Base-by-base conservation (phyloP, 2,797 vertebrate genomes). In the Scomberomorus guttatus region DNA sequence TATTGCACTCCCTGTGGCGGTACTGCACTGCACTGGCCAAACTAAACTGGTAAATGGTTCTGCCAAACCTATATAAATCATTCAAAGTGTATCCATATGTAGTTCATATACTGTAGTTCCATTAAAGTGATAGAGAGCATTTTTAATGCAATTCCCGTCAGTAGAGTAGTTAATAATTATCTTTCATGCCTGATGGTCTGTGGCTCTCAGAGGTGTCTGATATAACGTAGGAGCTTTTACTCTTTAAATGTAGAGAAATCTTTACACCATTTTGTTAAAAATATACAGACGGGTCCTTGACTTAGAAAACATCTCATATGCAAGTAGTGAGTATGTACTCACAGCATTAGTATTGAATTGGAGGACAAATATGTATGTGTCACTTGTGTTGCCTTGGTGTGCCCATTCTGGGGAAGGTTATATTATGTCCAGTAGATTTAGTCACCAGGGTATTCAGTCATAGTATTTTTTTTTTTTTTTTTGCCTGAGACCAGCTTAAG, bases 31-130 rank as follows among this genome's bases (percentile, higher is more conserved):
- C 79, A 79, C 75, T 24, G 75, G 62, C 85, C 75, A 87, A 79
- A 84, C 79, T 82, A 83, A 90, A 91, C 68, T 86, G 46, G 46
- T 50, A 50, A 86, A 93, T 89, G 82, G 67, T 55, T 82, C 71
- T 72, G 71, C 76, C 83, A 82, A 77, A 80, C 75, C 78, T 66
- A 56, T 73, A 90, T 93, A 88, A 93, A 92, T 92, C 84, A 90
- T 82, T 81, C 57, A 55, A 67, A 83, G 58, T 85, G 79, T 76
- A 72, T 85, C 80, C 84, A 87, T 90, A 82, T 86, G 79, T 82
- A 83, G 58, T 87, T 90, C 75, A 82, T 77, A 76, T 72, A 83
- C 72, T 62, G 72, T 42, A 65, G 74, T 83, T 78, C 52, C 57
- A 76, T 78, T 81, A 81, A 82, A 81, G 79, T 82, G 86, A 86